Base-by-base conservation (phyloP, 1,140 invertebrate genomes). In the Drosophila ironensis region DNA sequence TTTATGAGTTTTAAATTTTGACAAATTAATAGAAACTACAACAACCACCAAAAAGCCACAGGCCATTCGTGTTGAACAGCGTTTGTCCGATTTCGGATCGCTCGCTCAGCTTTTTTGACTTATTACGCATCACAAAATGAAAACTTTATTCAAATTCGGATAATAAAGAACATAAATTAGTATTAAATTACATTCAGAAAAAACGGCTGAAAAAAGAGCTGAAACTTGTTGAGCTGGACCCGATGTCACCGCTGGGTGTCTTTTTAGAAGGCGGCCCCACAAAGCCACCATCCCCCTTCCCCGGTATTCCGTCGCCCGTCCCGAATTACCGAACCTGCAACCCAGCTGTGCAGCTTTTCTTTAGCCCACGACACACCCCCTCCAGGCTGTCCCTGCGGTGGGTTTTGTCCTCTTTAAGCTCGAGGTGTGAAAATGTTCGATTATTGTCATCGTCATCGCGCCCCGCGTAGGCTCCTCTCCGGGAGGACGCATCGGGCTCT, bases 361-460 rank as follows among this genome's bases (percentile, higher is more conserved):
- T 17, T 54, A 28, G 27, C 22, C 33, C 46, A 30, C 70, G 38
- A 33, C 46, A 33, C 25, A 42, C 7, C 27, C 9, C 41, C 41
- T 22, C 30, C 46, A 28, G 30, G 38, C 66, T 52, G 22, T 8
- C 45, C 44, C 56, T 33, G 7, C 60, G 53, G 28, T 41, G 64
- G 59, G 54, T 56, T n/a, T 57, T 41, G 54, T 59, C 35, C 50
- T 47, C 81, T 66, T 81, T 78, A 88, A 88, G 86, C 86, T 88
- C 46, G 54, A 88, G 86, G 86, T 88, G 86, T 88, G 86, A 88
- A 88, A 88, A 80, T 88, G 73, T 88, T 88, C 80, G 86, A 88
- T 88, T 88, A 88, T 88, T 88, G 86, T 88, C 86, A 82, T 72
- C 77, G 56, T 76, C 56, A 56, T 38, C 63, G 57, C 33, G 35